Conservation (phyloP, 2,113 vertebrate genomes). For the Psammodynastes pulverulentus region DNA sequence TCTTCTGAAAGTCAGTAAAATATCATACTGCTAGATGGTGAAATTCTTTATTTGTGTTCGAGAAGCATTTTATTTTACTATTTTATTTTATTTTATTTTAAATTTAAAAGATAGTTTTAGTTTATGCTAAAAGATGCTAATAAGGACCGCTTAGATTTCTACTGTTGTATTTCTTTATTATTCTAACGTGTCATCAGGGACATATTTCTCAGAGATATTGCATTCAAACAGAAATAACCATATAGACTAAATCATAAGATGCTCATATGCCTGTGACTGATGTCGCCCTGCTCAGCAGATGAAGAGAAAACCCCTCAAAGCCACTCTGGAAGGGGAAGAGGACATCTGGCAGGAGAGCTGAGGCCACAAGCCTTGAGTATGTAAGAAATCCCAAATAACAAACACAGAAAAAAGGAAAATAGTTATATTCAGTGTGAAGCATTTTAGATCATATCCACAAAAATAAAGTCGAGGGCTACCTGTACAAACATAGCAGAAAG, state of each 20-base stretch:
- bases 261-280: neutral
- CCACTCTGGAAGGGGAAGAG: neutral
- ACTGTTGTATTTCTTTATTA: neutral
- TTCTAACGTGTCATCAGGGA: neutral
- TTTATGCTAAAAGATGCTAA: neutral
- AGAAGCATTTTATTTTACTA: neutral
- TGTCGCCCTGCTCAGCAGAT: neutral
- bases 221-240: neutral
- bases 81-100: neutral
- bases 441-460: neutral
- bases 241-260: neutral
- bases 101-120: neutral
- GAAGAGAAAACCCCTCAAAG: constrained; percentile 2
- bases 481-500: neutral
- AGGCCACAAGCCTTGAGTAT: neutral
- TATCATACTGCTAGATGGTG: no score
- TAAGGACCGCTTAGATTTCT: neutral
- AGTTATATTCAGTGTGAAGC: constrained; percentile 2
- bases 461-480: neutral
- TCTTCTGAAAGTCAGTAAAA: neutral
- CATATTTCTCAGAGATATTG: neutral
- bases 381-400: neutral
- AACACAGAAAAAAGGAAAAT: neutral
- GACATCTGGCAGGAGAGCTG: neutral
- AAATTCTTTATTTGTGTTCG: neutral